Percentiles rank a stretch among this genome's conserved stretches.
These are phyloP conservation scores for Nothoprocta pentlandii DNA, from an alignment of 2,113 vertebrate genomes.

Conservation along the genomic window DNA sequence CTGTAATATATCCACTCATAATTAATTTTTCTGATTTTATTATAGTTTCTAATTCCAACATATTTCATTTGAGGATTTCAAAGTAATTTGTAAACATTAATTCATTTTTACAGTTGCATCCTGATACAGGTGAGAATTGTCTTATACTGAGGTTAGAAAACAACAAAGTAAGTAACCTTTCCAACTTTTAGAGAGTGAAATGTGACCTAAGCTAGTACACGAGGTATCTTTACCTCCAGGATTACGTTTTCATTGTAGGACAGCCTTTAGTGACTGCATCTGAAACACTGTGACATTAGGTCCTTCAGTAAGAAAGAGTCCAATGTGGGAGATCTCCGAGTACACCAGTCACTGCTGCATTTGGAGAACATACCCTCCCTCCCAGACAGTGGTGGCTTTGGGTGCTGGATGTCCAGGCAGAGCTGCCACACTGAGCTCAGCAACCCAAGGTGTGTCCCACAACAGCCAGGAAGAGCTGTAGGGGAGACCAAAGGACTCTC, in stretches of 20 bases:
- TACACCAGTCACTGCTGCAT: no score
- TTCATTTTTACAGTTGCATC: not conserved
- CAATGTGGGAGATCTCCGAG: not conserved
- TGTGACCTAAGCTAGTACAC: not conserved
- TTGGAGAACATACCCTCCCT: not conserved
- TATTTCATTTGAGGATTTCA: not conserved
- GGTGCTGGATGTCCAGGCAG: not conserved
- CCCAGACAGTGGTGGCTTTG: no score
- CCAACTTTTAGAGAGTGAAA: not conserved
- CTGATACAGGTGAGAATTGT: not conserved
- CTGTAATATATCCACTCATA: not conserved
- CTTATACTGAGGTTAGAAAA: not conserved
- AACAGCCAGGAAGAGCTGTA: not conserved
- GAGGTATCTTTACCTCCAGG: not conserved
- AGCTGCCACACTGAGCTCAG: not conserved
- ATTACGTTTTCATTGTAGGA: not conserved
- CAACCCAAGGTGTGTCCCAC: not conserved
- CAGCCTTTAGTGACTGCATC: not conserved
- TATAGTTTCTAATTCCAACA: not conserved
- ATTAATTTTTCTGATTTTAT: not conserved
- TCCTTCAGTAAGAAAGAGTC: not conserved
- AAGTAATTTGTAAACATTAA: not conserved
- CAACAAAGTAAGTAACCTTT: not conserved
- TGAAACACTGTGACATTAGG: not conserved
- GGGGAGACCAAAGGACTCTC: not conserved